These are phyloP conservation scores for Eumerus sabulonum DNA, from an alignment of 2,888 invertebrate species.

Conservation along the genomic window DNA sequence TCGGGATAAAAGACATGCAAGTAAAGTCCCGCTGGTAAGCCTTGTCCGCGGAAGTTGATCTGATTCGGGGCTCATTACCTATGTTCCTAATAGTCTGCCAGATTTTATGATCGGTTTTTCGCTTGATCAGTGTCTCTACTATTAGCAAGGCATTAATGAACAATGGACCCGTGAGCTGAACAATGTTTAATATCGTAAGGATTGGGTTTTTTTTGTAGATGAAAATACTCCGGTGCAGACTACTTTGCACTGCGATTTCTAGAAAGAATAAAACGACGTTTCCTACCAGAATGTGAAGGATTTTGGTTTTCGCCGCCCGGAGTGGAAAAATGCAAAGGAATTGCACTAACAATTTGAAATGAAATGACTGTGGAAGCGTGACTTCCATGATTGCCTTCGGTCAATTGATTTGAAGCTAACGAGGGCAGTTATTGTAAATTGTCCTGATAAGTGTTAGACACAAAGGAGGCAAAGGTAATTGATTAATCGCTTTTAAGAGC, in stretches of 20 bases:
- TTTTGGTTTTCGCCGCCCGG: conserved; percentile 4
- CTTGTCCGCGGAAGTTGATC: conserved; percentile 7
- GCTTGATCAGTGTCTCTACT: conserved; percentile 38
- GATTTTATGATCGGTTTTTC: conserved; percentile 29
- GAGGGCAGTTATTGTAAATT: neutral
- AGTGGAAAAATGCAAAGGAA: conserved; percentile 3
- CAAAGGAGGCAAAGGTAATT: neutral
- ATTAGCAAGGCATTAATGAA: conserved; percentile 30
- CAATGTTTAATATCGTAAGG: conserved; percentile 39
- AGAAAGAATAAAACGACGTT: conserved; percentile 12
- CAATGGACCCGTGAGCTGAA: conserved; percentile 25
- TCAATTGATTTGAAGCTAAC: neutral
- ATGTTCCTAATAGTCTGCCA: conserved; percentile 34
- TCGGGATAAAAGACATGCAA: conserved; percentile 19
- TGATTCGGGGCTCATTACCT: neutral
- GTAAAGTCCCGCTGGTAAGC: conserved; percentile 34
- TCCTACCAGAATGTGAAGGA: conserved; percentile 7
- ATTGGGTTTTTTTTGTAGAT: conserved; percentile 38
- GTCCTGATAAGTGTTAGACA: neutral
- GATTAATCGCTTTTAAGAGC: neutral
- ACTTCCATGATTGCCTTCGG: conserved; percentile 16
- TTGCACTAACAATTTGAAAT: conserved; percentile 21
- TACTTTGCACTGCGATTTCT: conserved; percentile 22
- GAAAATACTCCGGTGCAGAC: conserved; percentile 24
- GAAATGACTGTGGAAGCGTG: conserved; percentile 12